phyloP scores from a whole-genome alignment of 2,888 invertebrate genomes.

The Synanthedon andrenaeformis region DNA sequence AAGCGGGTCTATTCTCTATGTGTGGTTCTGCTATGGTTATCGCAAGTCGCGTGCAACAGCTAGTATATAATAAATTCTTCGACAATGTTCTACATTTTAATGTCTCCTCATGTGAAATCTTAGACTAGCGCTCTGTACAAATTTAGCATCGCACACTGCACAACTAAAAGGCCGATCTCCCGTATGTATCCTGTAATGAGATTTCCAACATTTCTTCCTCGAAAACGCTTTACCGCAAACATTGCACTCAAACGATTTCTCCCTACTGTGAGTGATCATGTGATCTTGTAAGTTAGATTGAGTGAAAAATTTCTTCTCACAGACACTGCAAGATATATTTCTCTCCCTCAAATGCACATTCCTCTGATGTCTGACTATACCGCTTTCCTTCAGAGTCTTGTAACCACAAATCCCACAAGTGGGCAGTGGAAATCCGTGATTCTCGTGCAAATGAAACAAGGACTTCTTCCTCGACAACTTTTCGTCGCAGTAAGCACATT shows the following conservation, averaged over 20 bases:
- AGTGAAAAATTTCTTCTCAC: conserved; percentile 21
- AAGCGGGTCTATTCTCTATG: too few species aligned
- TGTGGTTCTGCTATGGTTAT: too few species aligned
- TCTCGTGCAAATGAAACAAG: conserved; percentile 18
- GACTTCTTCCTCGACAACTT: conserved; percentile 13
- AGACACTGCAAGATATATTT: conserved; percentile 14
- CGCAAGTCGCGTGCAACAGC: too few species aligned
- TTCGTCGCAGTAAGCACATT: conserved; percentile 11
- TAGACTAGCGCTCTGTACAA: conserved; percentile 15
- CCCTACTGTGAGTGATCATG: conserved; percentile 17
- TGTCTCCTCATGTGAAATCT: conserved; percentile 14
- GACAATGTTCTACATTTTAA: conserved; percentile 1
- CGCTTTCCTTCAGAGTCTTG: conserved; percentile 10
- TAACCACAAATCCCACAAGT: conserved; percentile 21
- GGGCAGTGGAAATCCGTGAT: conserved; percentile 17
- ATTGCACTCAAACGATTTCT: conserved; percentile 12
- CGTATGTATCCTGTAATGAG: conserved; percentile 16
- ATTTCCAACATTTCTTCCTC: conserved; percentile 8
- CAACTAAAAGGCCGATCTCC: conserved; percentile 14
- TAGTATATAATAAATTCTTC: too few species aligned
- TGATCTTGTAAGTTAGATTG: conserved; percentile 18
- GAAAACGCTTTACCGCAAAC: conserved; percentile 11
- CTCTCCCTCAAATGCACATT: conserved; percentile 22
- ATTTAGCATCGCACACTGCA: conserved; percentile 9
- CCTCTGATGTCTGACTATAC: conserved; percentile 16